These are phyloP conservation scores for Parthenolecanium corni DNA, from an alignment of 2,888 invertebrate genomes.

Conservation along the genomic window DNA sequence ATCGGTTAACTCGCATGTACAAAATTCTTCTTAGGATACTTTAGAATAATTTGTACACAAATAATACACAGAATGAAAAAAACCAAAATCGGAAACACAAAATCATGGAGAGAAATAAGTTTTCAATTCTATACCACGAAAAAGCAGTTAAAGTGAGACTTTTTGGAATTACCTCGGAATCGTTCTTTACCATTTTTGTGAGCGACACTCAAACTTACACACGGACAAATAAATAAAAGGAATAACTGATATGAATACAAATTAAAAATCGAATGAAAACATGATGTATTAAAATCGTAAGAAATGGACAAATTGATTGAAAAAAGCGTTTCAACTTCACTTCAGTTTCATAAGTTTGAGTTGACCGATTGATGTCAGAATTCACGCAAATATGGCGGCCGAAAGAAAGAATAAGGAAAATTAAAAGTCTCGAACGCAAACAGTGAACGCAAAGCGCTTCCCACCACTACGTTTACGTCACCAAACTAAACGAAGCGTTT, in stretches of 20 bases:
- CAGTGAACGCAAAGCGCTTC: neutral
- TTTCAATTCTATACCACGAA: neutral
- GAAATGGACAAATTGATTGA: no score
- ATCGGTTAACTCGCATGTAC: no score
- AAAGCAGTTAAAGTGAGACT: conserved; percentile 10
- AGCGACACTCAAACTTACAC: conserved; percentile 11
- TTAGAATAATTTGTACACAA: no score
- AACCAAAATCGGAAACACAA: no score
- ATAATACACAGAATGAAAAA: no score
- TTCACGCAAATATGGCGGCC: neutral
- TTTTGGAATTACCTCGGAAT: conserved; percentile 25
- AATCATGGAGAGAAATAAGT: no score
- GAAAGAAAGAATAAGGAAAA: neutral
- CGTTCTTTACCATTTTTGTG: conserved; percentile 27
- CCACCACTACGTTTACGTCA: no score
- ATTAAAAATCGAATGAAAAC: neutral
- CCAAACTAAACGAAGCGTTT: neutral
- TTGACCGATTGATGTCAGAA: neutral
- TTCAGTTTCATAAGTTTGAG: no score
- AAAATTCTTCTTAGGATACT: no score
- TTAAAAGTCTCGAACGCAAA: neutral
- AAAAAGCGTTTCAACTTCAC: no score
- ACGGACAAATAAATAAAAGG: neutral
- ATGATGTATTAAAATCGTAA: neutral
- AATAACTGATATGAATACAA: neutral